phyloP scores from a whole-genome alignment of 2,113 vertebrate species.

The Myiozetetes cayanensis region DNA sequence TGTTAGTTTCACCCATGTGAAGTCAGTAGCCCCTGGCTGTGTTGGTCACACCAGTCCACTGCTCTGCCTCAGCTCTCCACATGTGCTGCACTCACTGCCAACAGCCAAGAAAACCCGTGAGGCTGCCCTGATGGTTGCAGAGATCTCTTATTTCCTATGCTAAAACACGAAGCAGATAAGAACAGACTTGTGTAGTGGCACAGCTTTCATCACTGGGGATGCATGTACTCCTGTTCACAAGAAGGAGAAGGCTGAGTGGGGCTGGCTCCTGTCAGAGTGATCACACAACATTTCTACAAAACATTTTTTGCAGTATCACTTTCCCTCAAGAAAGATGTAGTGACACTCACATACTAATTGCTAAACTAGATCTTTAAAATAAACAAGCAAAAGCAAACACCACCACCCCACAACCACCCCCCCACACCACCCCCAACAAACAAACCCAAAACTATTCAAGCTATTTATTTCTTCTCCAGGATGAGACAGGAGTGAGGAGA shows the following conservation, averaged over 20 bases:
- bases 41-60: not conserved
- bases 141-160: not conserved
- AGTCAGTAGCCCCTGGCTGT: not conserved
- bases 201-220: accelerated
- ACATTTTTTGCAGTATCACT: not conserved
- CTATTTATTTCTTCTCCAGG: not conserved
- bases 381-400: not conserved
- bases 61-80: not conserved
- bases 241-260: accelerated
- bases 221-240: not conserved
- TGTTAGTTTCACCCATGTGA: accelerated
- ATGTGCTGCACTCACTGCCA: not conserved
- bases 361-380: not conserved
- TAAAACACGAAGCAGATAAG: not conserved
- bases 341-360: not conserved
- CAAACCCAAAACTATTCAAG: not conserved
- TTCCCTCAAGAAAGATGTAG: not conserved
- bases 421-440: not conserved
- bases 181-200: not conserved
- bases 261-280: not conserved
- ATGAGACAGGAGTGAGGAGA: not conserved
- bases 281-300: not conserved
- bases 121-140: not conserved
- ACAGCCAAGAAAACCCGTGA: not conserved
- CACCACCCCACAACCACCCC: too few relatives aligned